Percentiles rank a stretch among this genome's conserved stretches.
Evolutionary conservation across 2,797 vertebrate species (phyloP).

Genomic region (Spinus pinus): DNA sequence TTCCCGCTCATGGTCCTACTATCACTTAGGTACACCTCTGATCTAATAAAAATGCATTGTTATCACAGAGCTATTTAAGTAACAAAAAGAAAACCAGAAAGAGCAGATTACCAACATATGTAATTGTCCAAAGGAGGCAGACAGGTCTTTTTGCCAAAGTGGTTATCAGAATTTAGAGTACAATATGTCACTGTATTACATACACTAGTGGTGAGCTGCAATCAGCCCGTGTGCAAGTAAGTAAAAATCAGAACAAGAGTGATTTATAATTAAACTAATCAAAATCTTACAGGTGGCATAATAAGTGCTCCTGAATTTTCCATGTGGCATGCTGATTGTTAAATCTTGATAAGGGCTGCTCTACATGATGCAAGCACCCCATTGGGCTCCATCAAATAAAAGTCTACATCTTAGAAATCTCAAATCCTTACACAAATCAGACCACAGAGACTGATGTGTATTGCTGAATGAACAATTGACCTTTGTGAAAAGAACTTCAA

Average conservation of each 20-base stretch:
- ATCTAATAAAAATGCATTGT: background rate
- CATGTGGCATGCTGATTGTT: constrained; percentile 30
- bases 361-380: background rate
- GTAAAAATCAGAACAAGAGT: constrained; percentile 37
- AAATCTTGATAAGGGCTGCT: constrained; percentile 14
- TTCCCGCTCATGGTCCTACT: background rate
- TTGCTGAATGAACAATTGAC: background rate
- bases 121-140: background rate
- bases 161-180: background rate
- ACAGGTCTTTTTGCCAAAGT: background rate
- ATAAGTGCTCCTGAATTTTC: constrained; percentile 36
- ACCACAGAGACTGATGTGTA: background rate
- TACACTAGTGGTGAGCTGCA: background rate
- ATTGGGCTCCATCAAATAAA: constrained; percentile 5
- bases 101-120: background rate
- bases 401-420: constrained; percentile 12
- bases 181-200: background rate
- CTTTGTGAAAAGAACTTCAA: background rate
- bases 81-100: background rate
- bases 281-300: constrained; percentile 13
- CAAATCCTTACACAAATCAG: background rate
- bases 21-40: background rate
- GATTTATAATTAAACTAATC: constrained; percentile 60
- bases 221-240: background rate
- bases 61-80: background rate